Percentiles rank a stretch among this genome's conserved stretches.
phyloP scores from a whole-genome alignment of 2,888 invertebrate species.

The Caenorhabditis sp. region DNA sequence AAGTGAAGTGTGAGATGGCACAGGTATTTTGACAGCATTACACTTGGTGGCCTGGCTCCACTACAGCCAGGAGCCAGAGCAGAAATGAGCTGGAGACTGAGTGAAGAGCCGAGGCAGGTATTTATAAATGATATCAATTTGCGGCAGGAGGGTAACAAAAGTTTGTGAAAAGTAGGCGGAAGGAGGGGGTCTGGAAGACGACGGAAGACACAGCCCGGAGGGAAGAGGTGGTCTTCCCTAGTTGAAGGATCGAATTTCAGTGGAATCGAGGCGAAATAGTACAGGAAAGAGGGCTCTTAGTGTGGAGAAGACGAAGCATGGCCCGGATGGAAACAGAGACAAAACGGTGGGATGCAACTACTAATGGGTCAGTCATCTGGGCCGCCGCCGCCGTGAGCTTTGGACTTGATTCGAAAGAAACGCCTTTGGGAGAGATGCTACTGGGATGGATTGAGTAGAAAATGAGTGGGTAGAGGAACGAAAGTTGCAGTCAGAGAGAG shows the following conservation, averaged over 20 bases:
- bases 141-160: conserved; percentile 23
- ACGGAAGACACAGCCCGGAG: conserved; percentile 10
- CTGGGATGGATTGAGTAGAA: not conserved
- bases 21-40: conserved; percentile 64
- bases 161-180: not conserved
- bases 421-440: not conserved
- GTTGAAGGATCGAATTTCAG: conserved; percentile 27
- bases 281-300: conserved; percentile 26
- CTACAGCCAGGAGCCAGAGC: conserved; percentile 27
- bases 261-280: conserved; percentile 25
- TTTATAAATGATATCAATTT: conserved; percentile 28
- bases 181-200: not conserved
- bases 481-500: not conserved
- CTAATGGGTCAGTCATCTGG: conserved; percentile 18
- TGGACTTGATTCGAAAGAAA: not conserved
- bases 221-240: conserved; percentile 24
- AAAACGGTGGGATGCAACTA: not conserved
- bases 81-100: conserved; percentile 10
- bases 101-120: conserved; percentile 13
- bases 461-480: not conserved
- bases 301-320: not conserved
- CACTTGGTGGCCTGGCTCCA: conserved; percentile 29
- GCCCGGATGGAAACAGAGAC: conserved; percentile 2
- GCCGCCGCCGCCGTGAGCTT: not conserved
- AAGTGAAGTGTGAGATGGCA: conserved; percentile 18